Percentiles rank a stretch among this genome's conserved stretches.
Evolutionary conservation across 2,797 vertebrate species (phyloP).

Genomic region (Paedocypris micromegethes): DNA sequence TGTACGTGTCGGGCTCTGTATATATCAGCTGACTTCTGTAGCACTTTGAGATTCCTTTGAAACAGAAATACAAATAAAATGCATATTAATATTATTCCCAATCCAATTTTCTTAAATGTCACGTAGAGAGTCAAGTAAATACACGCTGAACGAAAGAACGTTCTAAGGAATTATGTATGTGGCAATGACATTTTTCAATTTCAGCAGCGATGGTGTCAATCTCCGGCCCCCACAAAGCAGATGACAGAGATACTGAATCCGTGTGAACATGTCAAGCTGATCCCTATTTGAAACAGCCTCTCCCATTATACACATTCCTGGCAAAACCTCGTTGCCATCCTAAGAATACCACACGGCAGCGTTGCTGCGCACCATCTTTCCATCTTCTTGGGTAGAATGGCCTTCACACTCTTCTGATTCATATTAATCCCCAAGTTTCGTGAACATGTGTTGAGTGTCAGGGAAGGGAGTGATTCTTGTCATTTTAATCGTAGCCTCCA

Average conservation of each 20-base stretch:
- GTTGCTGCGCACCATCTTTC: constrained; percentile 33
- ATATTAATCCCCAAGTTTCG: not conserved
- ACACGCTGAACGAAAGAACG: not conserved
- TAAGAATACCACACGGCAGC: constrained; percentile 56
- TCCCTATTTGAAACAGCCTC: constrained; percentile 52
- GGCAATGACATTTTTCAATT: constrained; percentile 11
- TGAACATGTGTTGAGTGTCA: too few species aligned
- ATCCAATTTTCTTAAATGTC: too few species aligned
- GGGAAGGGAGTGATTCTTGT: too few species aligned
- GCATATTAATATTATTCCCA: too few species aligned
- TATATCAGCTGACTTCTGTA: too few species aligned
- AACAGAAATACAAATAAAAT: too few species aligned
- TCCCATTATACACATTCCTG: constrained; percentile 58
- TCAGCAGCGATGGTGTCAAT: constrained; percentile 39
- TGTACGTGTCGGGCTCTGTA: too few species aligned
- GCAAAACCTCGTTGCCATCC: constrained; percentile 54
- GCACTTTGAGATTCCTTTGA: too few species aligned
- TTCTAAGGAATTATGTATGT: constrained; percentile 1
- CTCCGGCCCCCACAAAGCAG: constrained; percentile 50
- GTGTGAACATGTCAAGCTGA: constrained; percentile 53
- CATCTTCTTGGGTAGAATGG: not conserved
- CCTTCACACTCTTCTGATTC: constrained; percentile 15
- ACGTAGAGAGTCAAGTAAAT: too few species aligned
- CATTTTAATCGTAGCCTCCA: too few species aligned
- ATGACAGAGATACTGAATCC: constrained; percentile 46